phyloP scores from a whole-genome alignment of 1,140 invertebrate species.

The Paraescarpia echinospica region DNA sequence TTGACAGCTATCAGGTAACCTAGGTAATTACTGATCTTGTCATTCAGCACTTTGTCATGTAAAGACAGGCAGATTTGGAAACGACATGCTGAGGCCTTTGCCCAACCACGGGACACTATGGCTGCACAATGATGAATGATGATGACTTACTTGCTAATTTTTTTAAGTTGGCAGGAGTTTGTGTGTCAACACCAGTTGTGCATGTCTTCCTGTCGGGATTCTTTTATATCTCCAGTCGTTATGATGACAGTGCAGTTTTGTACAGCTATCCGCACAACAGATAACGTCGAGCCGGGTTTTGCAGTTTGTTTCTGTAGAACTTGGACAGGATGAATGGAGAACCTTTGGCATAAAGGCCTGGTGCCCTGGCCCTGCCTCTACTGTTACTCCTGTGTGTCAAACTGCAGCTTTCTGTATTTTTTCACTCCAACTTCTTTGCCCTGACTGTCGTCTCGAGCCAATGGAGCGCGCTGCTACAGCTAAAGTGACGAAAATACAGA shows the following conservation, averaged over 20 bases:
- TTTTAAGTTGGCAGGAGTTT: not conserved
- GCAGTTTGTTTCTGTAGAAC: not conserved
- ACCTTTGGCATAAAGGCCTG: not conserved
- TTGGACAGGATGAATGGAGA: not conserved
- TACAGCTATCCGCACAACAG: not conserved
- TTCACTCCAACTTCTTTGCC: not conserved
- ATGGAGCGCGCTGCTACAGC: not conserved
- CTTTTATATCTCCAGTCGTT: not conserved
- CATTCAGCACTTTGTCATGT: too few species aligned
- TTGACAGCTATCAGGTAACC: too few species aligned
- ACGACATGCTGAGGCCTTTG: too few species aligned
- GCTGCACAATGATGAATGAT: too few species aligned
- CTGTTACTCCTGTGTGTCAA: not conserved
- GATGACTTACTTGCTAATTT: not conserved
- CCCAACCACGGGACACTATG: too few species aligned
- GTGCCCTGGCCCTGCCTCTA: too few species aligned
- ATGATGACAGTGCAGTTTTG: not conserved
- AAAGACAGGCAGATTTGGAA: too few species aligned
- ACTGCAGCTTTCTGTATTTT: not conserved
- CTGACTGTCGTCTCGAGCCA: not conserved
- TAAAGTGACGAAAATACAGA: not conserved
- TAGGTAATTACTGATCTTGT: slow-evolving; percentile 1
- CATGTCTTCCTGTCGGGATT: not conserved
- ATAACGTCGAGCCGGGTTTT: not conserved
- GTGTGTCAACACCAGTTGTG: not conserved